These are phyloP conservation scores for Taeniopygia guttata DNA, from an alignment of 2,797 vertebrate species.

Conservation along the genomic window DNA sequence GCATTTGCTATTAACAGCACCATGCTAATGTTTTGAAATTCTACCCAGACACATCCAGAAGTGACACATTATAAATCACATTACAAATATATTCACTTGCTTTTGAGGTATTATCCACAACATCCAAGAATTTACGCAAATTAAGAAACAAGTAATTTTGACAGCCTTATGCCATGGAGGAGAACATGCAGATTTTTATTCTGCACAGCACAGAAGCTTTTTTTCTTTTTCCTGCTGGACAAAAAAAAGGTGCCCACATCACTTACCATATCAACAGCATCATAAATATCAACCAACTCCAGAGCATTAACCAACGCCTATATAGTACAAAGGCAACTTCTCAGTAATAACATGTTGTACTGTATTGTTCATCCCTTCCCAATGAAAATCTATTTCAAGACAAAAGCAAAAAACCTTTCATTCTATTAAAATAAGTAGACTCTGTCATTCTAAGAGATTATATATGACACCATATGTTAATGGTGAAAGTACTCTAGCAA, in stretches of 20 bases:
- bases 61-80: neutral
- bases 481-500: neutral
- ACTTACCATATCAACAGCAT: neutral
- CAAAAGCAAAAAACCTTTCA: neutral
- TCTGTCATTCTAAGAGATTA: neutral
- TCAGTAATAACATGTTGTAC: neutral
- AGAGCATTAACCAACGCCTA: neutral
- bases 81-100: neutral
- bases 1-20: neutral
- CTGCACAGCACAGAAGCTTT: neutral
- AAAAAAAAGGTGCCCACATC: neutral
- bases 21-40: slow-evolving; percentile 19
- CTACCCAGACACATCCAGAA: neutral
- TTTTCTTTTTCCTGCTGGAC: neutral
- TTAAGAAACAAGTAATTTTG: neutral
- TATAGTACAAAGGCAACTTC: neutral
- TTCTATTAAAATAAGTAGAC: neutral
- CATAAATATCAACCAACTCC: neutral
- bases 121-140: neutral
- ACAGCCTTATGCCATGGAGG: neutral
- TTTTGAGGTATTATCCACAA: neutral
- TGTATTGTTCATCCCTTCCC: neutral
- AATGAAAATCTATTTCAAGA: neutral
- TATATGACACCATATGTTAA: neutral
- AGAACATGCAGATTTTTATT: neutral